phyloP scores from a whole-genome alignment of 2,797 vertebrate genomes.

The Moxostoma hubbsi region DNA sequence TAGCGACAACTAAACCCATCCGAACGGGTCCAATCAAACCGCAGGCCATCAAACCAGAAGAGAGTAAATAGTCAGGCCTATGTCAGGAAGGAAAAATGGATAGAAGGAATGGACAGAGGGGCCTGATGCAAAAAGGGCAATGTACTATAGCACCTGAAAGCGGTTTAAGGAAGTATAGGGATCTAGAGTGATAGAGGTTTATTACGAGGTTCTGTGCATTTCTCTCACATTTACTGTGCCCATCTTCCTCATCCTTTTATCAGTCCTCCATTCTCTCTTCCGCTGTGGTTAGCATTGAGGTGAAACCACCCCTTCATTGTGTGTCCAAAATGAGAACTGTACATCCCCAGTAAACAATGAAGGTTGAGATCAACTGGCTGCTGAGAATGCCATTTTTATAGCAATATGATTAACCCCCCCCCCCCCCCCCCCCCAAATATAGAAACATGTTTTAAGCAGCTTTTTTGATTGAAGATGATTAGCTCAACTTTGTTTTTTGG shows the following conservation, averaged over 20 bases:
- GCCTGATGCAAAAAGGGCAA: background rate
- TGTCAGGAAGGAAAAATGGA: constrained; percentile 25
- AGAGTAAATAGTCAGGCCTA: constrained; percentile 83
- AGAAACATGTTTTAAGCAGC: constrained; percentile 76
- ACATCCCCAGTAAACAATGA: constrained; percentile 44
- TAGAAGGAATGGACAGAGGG: constrained; percentile 28
- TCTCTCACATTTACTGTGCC: constrained; percentile 45
- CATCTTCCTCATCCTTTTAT: constrained; percentile 56
- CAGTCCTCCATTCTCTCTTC: constrained; percentile 58
- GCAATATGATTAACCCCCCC: constrained; percentile 12
- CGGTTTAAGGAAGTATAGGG: constrained; percentile 36
- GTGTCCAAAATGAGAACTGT: constrained; percentile 27
- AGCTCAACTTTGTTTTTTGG: constrained; percentile 73
- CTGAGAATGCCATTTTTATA: constrained; percentile 51
- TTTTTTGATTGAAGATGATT: constrained; percentile 66
- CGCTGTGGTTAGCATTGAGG: constrained; percentile 54
- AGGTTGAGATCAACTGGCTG: constrained; percentile 50
- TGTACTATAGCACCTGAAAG: constrained; percentile 18
- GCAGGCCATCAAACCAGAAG: constrained; percentile 97
- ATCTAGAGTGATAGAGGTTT: constrained; percentile 43
- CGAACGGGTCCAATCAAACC: constrained; percentile 99
- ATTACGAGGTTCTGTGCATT: constrained; percentile 55
- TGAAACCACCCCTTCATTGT: constrained; percentile 39
- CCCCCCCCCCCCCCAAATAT: constrained; percentile 25
- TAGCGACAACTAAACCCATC: constrained; percentile 86